Conservation (phyloP, 2,113 vertebrate species). For the Pteronura brasiliensis region DNA sequence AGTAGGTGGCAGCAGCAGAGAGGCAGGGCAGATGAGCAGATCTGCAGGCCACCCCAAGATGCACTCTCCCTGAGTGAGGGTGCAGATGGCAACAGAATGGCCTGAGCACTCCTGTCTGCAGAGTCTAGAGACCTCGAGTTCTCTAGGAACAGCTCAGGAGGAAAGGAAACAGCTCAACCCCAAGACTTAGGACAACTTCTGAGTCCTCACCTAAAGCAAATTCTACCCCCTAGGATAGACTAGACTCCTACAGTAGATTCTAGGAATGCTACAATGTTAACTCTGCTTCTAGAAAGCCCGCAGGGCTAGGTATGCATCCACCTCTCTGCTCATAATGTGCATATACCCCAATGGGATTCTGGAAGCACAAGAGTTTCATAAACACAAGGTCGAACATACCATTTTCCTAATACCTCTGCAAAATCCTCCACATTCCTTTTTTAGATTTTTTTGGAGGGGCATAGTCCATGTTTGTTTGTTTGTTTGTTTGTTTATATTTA, state of each 20-base stretch:
- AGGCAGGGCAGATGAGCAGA: not conserved
- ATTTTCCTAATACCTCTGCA: no score
- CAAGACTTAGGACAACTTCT: not conserved
- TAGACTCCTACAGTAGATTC: not conserved
- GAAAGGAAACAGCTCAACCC: not conserved
- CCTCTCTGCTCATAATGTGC: no score
- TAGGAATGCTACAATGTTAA: not conserved
- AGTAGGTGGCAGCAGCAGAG: not conserved
- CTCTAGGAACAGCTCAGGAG: not conserved
- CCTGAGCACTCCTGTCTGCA: not conserved
- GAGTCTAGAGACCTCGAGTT: not conserved
- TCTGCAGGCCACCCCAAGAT: not conserved
- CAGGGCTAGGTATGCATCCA: not conserved
- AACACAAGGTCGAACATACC: not conserved
- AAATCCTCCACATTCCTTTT: not conserved
- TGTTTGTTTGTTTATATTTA: no score
- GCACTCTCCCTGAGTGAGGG: not conserved
- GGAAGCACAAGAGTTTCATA: not conserved
- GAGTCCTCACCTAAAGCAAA: not conserved
- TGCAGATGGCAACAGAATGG: not conserved
- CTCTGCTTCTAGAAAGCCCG: not conserved
- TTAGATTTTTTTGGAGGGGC: no score
- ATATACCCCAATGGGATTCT: not conserved
- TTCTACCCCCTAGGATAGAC: not conserved
- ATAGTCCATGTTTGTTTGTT: no score